These are phyloP conservation scores for Phortica okadai DNA, from an alignment of 2,888 invertebrate species.

Conservation along the genomic window DNA sequence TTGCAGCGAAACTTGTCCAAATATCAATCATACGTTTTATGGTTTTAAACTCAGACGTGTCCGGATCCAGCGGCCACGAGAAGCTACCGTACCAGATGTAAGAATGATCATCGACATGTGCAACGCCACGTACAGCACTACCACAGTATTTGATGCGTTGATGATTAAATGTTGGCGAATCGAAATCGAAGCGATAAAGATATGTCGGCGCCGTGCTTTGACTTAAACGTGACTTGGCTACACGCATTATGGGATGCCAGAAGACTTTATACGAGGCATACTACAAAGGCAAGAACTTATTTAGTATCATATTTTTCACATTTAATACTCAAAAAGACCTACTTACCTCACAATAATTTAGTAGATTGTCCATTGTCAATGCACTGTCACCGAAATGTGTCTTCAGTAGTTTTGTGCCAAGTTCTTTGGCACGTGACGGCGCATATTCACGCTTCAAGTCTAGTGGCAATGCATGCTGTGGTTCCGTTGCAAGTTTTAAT, in stretches of 20 bases:
- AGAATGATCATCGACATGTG: constrained; percentile 74
- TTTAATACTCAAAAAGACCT: neutral
- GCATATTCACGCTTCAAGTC: constrained; percentile 58
- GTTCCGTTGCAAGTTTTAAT: constrained; percentile 57
- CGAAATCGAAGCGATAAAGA: constrained; percentile 74
- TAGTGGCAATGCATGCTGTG: constrained; percentile 66
- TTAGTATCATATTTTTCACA: neutral
- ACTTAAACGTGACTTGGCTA: constrained; percentile 58
- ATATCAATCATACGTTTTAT: constrained; percentile 73
- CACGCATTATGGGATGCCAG: constrained; percentile 72
- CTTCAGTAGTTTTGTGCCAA: constrained; percentile 54
- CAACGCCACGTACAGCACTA: constrained; percentile 64
- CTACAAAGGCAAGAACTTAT: constrained; percentile 53
- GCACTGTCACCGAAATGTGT: constrained; percentile 66
- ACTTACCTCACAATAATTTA: constrained; percentile 70
- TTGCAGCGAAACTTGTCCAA: constrained; percentile 68
- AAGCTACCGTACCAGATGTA: constrained; percentile 73
- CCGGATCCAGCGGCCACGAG: constrained; percentile 63
- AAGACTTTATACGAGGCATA: constrained; percentile 72
- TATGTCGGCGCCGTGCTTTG: constrained; percentile 63
- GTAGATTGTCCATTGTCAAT: constrained; percentile 67
- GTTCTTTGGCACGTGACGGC: constrained; percentile 49
- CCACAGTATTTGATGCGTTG: constrained; percentile 71
- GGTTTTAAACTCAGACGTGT: constrained; percentile 69
- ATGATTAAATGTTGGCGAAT: constrained; percentile 73